Base-by-base conservation (phyloP, 2,888 invertebrate species). In the Emmelina monodactyla region DNA sequence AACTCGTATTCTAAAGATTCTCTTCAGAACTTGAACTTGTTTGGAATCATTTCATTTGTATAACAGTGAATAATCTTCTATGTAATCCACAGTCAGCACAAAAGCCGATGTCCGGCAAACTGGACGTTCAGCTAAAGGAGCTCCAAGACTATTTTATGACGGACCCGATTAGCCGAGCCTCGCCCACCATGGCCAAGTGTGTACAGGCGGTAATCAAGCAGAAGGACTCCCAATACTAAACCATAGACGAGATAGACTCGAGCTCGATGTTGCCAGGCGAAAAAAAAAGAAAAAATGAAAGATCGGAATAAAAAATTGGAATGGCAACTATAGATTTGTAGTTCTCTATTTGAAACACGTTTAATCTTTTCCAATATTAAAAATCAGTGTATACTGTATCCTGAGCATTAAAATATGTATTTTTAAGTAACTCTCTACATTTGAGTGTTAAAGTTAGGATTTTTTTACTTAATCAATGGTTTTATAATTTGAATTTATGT, bases 131-230 rank as follows among this genome's bases (percentile, higher is more conserved):
- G 50, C 83, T 90, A 51, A 89, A 88, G 62, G 82, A 85, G 38
- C 79, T 99, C 40, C 89, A 92, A 68, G 91, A 93, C 58, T 93
- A 87, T 70, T 92, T 87, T 64, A 97, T 98, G 96, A 99, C 99
- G 9, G 96, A 99, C 73, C 82, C 92, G 4, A 94, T 99, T 57
- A 94, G 95, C 45, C 85, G 98, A 59, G 95, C 98, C 16, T 99
- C 98, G 3, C 91, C 92, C 42, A 98, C 97, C 33, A 99, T 99
- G 99, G 97, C 98, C 33, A 97, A 97, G 72, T 98, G 97, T 72
- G 89, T 97, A 45, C 89, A 93, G 55, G 97, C 97, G 10, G 93
- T 89, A 2, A 80, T 86, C 47, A 93, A 93, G 64, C 89, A 90
- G 53, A 82, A 81, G 45, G 60, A 73, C 31, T 71, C 75, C 16